phyloP scores from a whole-genome alignment of 2,797 vertebrate genomes.

The Rhynchotus rufescens region DNA sequence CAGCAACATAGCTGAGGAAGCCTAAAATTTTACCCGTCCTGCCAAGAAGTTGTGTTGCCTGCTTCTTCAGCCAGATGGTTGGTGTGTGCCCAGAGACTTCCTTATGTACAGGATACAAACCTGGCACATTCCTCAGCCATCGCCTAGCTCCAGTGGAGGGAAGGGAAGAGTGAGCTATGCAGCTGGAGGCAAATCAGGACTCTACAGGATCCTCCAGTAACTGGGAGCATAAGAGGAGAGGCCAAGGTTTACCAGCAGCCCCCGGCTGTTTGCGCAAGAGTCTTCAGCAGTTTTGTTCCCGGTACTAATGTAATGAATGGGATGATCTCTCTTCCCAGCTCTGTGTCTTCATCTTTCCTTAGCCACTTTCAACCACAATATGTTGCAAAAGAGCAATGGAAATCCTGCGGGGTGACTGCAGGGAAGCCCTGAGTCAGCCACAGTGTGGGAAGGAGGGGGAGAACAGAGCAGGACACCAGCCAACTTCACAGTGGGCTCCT shows the following conservation, averaged over 20 bases:
- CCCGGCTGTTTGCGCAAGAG: constrained; percentile 21
- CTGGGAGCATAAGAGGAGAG: constrained; percentile 19
- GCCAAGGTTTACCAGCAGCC: constrained; percentile 35
- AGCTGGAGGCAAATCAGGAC: constrained; percentile 3
- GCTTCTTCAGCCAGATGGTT: constrained; percentile 35
- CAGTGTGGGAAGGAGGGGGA: background rate
- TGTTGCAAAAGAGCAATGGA: background rate
- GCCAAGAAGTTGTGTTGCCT: constrained; percentile 61
- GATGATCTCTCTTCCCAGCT: background rate
- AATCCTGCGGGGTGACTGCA: accelerated
- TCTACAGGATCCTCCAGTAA: constrained; percentile 39
- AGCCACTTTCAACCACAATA: background rate
- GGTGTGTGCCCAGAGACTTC: background rate
- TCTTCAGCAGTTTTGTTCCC: background rate
- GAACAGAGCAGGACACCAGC: background rate
- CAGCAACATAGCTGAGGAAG: constrained; percentile 26
- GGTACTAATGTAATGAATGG: background rate
- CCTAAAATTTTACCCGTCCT: constrained; percentile 28
- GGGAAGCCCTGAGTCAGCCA: constrained; percentile 25
- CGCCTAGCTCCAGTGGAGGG: background rate
- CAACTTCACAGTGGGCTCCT: background rate
- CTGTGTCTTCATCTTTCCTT: background rate
- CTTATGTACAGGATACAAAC: constrained; percentile 15
- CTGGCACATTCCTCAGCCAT: background rate
- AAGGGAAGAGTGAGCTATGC: background rate